Evolutionary conservation across 64 coral and sea anemone species (phyloP).

Genomic region (Actinia equina): DNA sequence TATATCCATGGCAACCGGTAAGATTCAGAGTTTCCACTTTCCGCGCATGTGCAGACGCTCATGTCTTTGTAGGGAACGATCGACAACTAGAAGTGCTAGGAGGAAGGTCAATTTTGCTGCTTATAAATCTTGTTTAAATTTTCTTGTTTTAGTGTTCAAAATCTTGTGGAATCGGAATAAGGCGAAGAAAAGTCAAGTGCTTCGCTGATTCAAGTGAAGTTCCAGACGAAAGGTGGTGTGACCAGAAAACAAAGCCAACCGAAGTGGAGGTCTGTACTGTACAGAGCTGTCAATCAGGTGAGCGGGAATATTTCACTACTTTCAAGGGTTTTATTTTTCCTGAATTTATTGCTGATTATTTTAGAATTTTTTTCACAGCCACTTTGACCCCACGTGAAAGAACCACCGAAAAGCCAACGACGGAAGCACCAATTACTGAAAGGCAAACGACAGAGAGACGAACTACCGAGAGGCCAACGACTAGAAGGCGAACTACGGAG

Average conservation of each 20-base stretch:
- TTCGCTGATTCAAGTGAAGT: constrained; percentile 52
- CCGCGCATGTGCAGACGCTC: background rate
- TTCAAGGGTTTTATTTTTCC: no score
- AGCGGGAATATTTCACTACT: background rate
- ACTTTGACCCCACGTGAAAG: background rate
- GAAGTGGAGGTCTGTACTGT: constrained; percentile 18
- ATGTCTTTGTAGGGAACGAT: background rate
- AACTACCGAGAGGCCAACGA: constrained; percentile 4
- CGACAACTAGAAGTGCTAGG: no score
- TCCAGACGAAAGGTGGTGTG: constrained; percentile 48
- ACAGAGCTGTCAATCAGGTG: background rate
- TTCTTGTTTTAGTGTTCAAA: constrained; percentile 35
- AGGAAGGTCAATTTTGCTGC: background rate
- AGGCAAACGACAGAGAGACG: background rate
- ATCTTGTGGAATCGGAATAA: constrained; percentile 33
- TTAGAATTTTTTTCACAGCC: background rate
- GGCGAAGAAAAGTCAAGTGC: constrained; percentile 43
- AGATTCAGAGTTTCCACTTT: background rate
- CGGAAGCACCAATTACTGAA: background rate
- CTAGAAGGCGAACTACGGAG: background rate
- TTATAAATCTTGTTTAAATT: background rate
- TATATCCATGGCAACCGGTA: constrained; percentile 72
- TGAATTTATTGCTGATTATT: background rate
- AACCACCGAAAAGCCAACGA: constrained; percentile 6
- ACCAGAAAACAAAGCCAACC: constrained; percentile 21